phyloP scores from a whole-genome alignment of 2,797 vertebrate species.

The Pseudochirops corinnae region DNA sequence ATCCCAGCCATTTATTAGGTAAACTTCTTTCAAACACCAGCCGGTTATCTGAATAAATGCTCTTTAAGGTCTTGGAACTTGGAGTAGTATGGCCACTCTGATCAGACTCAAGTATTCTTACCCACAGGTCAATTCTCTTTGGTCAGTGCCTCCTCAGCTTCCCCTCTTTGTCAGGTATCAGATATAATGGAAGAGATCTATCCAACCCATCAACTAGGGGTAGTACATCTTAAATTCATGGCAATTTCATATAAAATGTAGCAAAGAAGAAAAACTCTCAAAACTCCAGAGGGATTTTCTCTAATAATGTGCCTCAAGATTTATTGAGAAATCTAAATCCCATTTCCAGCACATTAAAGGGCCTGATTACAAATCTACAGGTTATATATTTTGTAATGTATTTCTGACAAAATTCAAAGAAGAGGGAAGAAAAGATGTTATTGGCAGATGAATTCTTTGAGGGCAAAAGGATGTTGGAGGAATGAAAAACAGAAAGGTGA shows the following conservation, averaged over 20 bases:
- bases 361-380: constrained; percentile 76
- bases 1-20: constrained; percentile 36
- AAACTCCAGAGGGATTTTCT: constrained; percentile 39
- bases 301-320: constrained; percentile 73
- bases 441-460: constrained; percentile 28
- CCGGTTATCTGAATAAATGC: constrained; percentile 31
- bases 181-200: constrained; percentile 1
- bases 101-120: not conserved
- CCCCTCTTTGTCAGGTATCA: not conserved
- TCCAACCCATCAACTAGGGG: constrained; percentile 45
- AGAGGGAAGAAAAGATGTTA: constrained; percentile 71
- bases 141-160: not conserved
- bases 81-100: not conserved
- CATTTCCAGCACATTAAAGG: constrained; percentile 79
- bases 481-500: constrained; percentile 66
- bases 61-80: constrained; percentile 36
- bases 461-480: constrained; percentile 51
- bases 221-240: constrained; percentile 72
- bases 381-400: constrained; percentile 78
- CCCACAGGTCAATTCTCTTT: not conserved
- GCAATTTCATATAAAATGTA: constrained; percentile 76
- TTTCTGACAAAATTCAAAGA: constrained; percentile 80
- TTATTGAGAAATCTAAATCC: constrained; percentile 78
- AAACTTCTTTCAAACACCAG: constrained; percentile 17
- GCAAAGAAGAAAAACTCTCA: constrained; percentile 59